These are phyloP conservation scores for Xanthorhoe designata DNA, from an alignment of 2,888 invertebrate genomes.

Conservation along the genomic window DNA sequence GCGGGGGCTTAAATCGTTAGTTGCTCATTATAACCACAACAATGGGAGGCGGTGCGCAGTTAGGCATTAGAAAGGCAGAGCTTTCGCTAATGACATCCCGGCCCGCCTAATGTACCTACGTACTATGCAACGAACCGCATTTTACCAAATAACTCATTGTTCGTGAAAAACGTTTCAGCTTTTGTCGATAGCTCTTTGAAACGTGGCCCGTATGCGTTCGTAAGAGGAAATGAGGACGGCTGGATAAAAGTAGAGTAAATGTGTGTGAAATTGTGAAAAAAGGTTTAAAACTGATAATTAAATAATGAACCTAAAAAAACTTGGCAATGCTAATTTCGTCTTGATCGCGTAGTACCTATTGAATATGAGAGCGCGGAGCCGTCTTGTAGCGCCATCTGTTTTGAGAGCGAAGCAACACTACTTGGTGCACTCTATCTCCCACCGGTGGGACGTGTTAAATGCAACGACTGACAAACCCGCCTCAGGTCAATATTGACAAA, in stretches of 20 bases:
- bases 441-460: conserved; percentile 82
- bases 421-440: conserved; percentile 50
- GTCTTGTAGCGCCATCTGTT: conserved; percentile 68
- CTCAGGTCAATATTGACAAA: conserved; percentile 80
- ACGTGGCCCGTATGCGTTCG: conserved; percentile 26
- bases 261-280: background rate
- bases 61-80: conserved; percentile 83
- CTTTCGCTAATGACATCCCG: conserved; percentile 82
- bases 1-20: conserved; percentile 74
- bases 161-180: conserved; percentile 50
- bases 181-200: conserved; percentile 35
- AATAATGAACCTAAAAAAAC: background rate
- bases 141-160: conserved; percentile 78
- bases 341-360: background rate
- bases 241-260: background rate
- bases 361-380: conserved; percentile 12
- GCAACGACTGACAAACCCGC: conserved; percentile 77
- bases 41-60: conserved; percentile 78
- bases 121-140: conserved; percentile 59
- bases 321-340: background rate
- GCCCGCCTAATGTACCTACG: conserved; percentile 56
- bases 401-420: conserved; percentile 28
- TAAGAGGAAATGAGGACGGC: conserved; percentile 29
- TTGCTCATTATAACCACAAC: conserved; percentile 79
- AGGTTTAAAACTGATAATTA: background rate